Evolutionary conservation across 2,113 vertebrate genomes (phyloP).

Genomic region (Callipepla squamata): DNA sequence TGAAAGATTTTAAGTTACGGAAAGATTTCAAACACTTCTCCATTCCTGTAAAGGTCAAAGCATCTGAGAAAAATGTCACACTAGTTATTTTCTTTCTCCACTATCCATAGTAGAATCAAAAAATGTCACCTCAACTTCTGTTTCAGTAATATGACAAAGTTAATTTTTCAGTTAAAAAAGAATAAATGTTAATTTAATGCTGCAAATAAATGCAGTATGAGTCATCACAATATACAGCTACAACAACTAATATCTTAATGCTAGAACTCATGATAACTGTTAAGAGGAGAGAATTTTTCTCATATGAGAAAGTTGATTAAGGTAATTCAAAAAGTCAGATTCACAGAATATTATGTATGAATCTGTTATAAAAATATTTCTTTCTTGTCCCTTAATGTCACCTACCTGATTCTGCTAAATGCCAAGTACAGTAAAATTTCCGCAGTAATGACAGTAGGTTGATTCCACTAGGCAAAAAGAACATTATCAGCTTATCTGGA

Average conservation of each 20-base stretch:
- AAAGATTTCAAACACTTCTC: slow-evolving; percentile 1
- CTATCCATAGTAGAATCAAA: background rate
- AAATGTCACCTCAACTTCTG: slow-evolving; percentile 1
- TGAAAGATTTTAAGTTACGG: background rate
- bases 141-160: background rate
- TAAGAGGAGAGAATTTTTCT: background rate
- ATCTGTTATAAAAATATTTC: background rate
- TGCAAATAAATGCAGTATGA: slow-evolving; percentile 23
- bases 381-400: background rate
- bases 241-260: slow-evolving; percentile 1
- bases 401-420: background rate
- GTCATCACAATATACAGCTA: background rate
- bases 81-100: background rate
- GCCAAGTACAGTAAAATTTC: background rate
- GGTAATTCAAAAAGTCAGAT: background rate
- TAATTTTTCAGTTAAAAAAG: slow-evolving; percentile 20
- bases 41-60: background rate
- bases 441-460: background rate
- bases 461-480: background rate
- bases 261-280: background rate
- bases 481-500: background rate
- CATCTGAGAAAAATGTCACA: background rate
- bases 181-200: background rate
- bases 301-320: background rate
- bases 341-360: background rate